A percentile compares a stretch with the other conserved stretches of the same genome.
These are phyloP conservation scores for Meriones unguiculatus DNA, from an alignment of 2,113 vertebrate species.

Conservation along the genomic window DNA sequence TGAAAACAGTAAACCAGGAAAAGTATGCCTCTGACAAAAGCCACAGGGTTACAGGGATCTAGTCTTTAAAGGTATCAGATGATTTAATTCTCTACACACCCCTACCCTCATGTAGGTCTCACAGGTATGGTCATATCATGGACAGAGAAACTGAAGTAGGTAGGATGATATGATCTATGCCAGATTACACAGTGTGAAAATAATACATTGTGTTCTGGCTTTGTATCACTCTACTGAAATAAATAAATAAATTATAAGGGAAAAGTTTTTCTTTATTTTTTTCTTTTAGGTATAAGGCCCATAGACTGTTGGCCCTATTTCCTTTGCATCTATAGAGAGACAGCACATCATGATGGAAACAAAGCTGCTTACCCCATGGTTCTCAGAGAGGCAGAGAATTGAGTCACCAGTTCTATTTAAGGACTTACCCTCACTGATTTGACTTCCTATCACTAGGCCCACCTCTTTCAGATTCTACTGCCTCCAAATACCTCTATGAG, in stretches of 20 bases:
- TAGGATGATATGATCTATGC: neutral
- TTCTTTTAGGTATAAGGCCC: neutral
- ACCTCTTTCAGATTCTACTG: neutral
- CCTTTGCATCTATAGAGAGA: neutral
- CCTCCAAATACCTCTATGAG: neutral
- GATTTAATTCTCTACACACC: neutral
- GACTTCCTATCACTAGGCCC: neutral
- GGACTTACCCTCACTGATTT: too few species aligned
- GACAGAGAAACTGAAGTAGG: neutral
- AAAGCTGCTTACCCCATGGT: too few species aligned
- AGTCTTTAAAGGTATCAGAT: neutral
- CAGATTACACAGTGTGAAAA: neutral
- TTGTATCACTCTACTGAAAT: too few species aligned
- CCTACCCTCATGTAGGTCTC: neutral
- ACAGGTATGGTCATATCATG: neutral
- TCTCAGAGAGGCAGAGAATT: neutral
- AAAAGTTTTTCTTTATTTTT: neutral
- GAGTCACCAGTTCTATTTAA: too few species aligned
- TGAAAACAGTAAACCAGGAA: neutral
- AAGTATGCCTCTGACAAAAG: fast-evolving
- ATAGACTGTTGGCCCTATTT: neutral
- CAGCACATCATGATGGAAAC: neutral
- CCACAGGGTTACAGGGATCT: neutral
- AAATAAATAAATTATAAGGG: too few species aligned
- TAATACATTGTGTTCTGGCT: neutral